These are phyloP conservation scores for Eurytoma adleriae DNA, from an alignment of 2,888 invertebrate genomes.

Conservation along the genomic window DNA sequence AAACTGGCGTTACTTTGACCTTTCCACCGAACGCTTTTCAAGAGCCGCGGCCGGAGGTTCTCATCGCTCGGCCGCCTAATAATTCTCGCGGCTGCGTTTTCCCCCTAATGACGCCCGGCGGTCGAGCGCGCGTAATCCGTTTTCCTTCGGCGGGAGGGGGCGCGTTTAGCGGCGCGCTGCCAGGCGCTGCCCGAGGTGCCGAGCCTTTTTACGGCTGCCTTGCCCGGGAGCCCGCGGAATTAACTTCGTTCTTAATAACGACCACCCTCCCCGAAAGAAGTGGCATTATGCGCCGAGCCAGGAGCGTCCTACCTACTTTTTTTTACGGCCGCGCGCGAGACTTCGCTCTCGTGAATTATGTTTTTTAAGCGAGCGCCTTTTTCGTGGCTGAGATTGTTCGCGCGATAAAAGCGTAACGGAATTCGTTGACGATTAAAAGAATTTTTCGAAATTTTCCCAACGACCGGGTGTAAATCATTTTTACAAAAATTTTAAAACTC, in stretches of 20 bases:
- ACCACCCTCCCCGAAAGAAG: constrained; percentile 23
- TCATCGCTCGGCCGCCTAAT: constrained; percentile 36
- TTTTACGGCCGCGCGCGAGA: neutral
- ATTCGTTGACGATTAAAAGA: too few species aligned
- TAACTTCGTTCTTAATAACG: constrained; percentile 48
- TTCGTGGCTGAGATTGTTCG: too few species aligned
- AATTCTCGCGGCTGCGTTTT: constrained; percentile 37
- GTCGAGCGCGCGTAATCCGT: constrained; percentile 23
- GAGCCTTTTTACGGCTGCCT: constrained; percentile 9
- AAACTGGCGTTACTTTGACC: constrained; percentile 25
- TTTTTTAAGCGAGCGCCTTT: constrained; percentile 13
- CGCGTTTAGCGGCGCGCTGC: constrained; percentile 17
- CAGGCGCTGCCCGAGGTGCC: neutral
- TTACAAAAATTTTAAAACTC: too few species aligned
- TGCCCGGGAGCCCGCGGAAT: constrained; percentile 20
- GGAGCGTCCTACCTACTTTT: constrained; percentile 7
- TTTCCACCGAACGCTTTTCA: constrained; percentile 28
- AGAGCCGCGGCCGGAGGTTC: constrained; percentile 17
- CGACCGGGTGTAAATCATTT: too few species aligned
- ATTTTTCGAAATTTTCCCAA: too few species aligned
- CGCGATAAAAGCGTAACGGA: too few species aligned
- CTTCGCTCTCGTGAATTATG: constrained; percentile 17
- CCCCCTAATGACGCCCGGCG: constrained; percentile 30
- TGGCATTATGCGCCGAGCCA: constrained; percentile 4
- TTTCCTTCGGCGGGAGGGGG: constrained; percentile 34